Evolutionary conservation across 53 echinoderm and acorn worm species (phyloP).

Genomic region (Echinarachnius parma): DNA sequence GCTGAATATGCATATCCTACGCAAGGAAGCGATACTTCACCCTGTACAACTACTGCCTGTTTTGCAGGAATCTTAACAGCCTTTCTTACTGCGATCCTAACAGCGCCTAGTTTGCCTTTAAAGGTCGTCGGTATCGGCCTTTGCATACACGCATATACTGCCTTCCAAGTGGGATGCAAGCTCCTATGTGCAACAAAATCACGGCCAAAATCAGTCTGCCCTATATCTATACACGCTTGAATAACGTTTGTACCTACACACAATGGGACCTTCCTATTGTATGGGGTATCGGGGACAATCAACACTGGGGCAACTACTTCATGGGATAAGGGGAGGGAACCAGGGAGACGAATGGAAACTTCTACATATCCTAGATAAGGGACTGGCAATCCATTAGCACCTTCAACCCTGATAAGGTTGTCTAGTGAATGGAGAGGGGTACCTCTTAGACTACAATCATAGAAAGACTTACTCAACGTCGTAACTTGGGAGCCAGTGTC

Average conservation of each 20-base stretch:
- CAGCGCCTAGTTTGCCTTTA: background rate
- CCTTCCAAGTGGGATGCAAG: background rate
- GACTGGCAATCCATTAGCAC: slow-evolving; percentile 23
- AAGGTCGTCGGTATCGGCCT: background rate
- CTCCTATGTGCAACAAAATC: no score
- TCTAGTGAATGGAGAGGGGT: background rate
- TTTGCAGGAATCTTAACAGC: slow-evolving; percentile 11
- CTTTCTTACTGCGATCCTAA: background rate
- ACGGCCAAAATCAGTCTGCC: no score
- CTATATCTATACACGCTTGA: background rate
- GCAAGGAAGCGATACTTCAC: no score
- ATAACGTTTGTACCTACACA: slow-evolving; percentile 43
- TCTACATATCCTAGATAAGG: slow-evolving; percentile 26
- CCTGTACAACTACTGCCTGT: background rate
- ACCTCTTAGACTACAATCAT: background rate
- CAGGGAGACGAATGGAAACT: slow-evolving; percentile 3
- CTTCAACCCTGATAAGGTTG: slow-evolving; percentile 12
- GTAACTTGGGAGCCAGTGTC: slow-evolving; percentile 27
- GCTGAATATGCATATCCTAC: no score
- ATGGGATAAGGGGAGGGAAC: slow-evolving; percentile 25
- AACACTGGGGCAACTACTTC: no score
- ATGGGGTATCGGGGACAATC: slow-evolving; percentile 33
- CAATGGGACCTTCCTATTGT: slow-evolving; percentile 27
- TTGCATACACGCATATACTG: slow-evolving; percentile 9
- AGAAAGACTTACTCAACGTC: background rate